These are phyloP conservation scores for Zeus faber DNA, from an alignment of 2,113 vertebrate genomes.

Conservation along the genomic window DNA sequence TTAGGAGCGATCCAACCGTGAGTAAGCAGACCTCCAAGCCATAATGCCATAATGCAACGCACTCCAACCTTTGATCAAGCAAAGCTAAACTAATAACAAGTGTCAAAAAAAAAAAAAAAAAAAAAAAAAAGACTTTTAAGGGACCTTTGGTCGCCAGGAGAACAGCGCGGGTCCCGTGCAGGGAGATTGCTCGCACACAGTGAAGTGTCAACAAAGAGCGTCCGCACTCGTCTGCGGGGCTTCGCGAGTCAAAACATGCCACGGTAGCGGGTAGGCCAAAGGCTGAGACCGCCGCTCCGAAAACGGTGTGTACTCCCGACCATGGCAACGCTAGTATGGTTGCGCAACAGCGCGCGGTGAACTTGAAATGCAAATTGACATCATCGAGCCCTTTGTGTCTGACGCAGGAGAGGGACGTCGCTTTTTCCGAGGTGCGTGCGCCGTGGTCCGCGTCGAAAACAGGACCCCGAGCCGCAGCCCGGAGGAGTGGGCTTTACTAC, in stretches of 20 bases:
- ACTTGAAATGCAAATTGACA: conserved; percentile 73
- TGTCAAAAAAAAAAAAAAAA: not conserved
- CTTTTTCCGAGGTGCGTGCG: conserved; percentile 42
- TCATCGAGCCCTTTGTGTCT: conserved; percentile 41
- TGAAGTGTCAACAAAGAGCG: conserved; percentile 64
- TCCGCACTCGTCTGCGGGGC: conserved; percentile 36
- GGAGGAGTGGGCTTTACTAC: no score
- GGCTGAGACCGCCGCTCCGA: conserved; percentile 53
- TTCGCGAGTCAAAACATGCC: conserved; percentile 73
- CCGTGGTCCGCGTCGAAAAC: no score
- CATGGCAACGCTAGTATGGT: conserved; percentile 71
- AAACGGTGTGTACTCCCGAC: conserved; percentile 60
- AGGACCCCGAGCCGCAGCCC: no score
- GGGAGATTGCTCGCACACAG: conserved; percentile 44
- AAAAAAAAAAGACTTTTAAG: not conserved
- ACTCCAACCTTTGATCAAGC: conserved; percentile 14
- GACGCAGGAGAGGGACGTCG: conserved; percentile 48
- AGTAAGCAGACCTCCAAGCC: no score
- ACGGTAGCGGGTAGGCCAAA: conserved; percentile 64
- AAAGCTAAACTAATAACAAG: not conserved
- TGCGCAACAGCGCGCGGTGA: conserved; percentile 68
- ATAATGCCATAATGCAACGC: no score
- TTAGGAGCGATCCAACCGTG: no score
- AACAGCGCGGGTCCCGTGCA: conserved; percentile 37
- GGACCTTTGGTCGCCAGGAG: conserved; percentile 5